Conservation (phyloP, 2,797 vertebrate species). For the Malacoctenus gilli region DNA sequence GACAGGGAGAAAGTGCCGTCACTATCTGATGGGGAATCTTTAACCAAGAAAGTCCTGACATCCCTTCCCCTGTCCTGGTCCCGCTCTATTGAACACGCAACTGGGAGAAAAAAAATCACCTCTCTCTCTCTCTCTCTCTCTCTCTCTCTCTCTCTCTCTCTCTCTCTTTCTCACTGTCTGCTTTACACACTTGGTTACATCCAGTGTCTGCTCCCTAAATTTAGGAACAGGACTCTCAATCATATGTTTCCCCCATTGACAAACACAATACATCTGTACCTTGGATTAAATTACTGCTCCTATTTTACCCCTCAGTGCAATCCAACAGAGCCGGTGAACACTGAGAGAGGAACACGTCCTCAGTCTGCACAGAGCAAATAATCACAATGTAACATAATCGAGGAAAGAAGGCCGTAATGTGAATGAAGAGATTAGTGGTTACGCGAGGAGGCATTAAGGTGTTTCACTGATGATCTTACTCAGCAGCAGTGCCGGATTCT, state of each 20-base stretch:
- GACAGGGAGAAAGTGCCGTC: slow-evolving; percentile 84
- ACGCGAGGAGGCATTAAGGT: slow-evolving; percentile 73
- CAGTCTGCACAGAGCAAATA: slow-evolving; percentile 65
- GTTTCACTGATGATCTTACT: slow-evolving; percentile 68
- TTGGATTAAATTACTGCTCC: slow-evolving; percentile 54
- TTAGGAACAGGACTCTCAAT: slow-evolving; percentile 49
- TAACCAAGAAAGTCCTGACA: slow-evolving; percentile 73
- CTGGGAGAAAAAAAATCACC: slow-evolving; percentile 48
- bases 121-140: slow-evolving; percentile 43
- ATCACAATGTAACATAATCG: slow-evolving; percentile 63
- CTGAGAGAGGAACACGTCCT: slow-evolving; percentile 61
- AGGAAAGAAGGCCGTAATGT: slow-evolving; percentile 55
- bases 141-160: slow-evolving; percentile 5
- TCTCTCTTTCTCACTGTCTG: slow-evolving; percentile 17
- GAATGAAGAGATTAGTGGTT: slow-evolving; percentile 72
- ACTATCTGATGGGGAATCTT: slow-evolving; percentile 79
- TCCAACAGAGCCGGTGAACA: slow-evolving; percentile 63
- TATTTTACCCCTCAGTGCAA: slow-evolving; percentile 72
- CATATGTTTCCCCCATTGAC: slow-evolving; percentile 52
- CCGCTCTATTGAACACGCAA: slow-evolving; percentile 68
- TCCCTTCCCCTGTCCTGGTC: slow-evolving; percentile 63
- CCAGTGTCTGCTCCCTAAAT: slow-evolving; percentile 13
- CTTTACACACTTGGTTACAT: slow-evolving; percentile 28
- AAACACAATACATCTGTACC: slow-evolving; percentile 54
- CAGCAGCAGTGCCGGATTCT: slow-evolving; percentile 53